Evolutionary conservation across 2,113 vertebrate species (phyloP), one percentile per base, ranked within the genome.

Genomic region (Hystrix brachyura): DNA sequence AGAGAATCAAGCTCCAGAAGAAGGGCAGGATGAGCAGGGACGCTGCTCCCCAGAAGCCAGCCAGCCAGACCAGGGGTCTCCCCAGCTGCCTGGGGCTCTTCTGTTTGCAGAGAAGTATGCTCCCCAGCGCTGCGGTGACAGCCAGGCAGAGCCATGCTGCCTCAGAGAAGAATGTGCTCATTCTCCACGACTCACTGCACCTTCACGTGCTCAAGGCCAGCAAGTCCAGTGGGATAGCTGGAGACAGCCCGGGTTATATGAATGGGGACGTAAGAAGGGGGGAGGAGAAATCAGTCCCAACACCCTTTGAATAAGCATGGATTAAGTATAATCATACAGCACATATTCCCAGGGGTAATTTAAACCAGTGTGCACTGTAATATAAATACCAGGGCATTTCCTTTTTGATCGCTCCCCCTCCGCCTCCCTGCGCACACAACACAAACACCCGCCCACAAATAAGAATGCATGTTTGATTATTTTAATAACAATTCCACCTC

Each of bases 401-500:
- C 91, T 87, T 48, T 74, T 65, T 57, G 67, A 90, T 76, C 91
- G 7, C 86, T 97, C 84, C 76, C 94, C 67, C 78, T 69, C 86
- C 62, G 14, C 62, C 25, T 14, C 14, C 57, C 43, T 71, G 84
- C 29, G 18, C 62, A 34, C 57, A 74, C 29, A 69, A 17, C 59
- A 65, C 38, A 21, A 4, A 32, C 7, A 46, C 71, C 3, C n/a
- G 62, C 69, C 57, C 71, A 34, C 86, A 91, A 86, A 94, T 38
- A 46, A 76, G 38, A n/a, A 53, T 34, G 38, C 64, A 38, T 21
- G 0, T 29, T 51, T 71, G 51, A 79, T 43, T 46, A 55, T 85
- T 94, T n/a, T 11, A 19, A 59, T 38, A 51, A 69, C 83, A 91
- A 93, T 97, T 97, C 98, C 98, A 98, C 98, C 97, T 98, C 95